Conservation (phyloP, 2,113 vertebrate species). For the Leptobrachium ailaonicum region DNA sequence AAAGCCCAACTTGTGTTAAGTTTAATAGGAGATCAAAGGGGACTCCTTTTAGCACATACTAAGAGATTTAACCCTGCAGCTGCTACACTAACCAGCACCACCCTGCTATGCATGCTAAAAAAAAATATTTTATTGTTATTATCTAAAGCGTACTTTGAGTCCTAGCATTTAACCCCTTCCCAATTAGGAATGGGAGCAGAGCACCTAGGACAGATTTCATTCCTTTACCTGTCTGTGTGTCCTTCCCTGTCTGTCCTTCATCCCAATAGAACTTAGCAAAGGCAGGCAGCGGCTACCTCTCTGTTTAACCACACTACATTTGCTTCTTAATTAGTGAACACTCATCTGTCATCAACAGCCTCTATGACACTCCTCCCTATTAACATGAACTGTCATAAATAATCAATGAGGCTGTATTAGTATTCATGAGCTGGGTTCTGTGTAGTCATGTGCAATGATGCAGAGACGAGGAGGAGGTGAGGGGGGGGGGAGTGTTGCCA, state of each 20-base stretch:
- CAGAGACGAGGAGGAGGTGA: conserved; percentile 61
- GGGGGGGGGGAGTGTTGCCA: conserved; percentile 83
- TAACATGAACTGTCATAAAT: conserved; percentile 85
- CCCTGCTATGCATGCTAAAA: too few relatives aligned
- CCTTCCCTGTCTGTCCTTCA: conserved; percentile 18
- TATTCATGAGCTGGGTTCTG: conserved; percentile 91
- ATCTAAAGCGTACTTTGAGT: too few relatives aligned
- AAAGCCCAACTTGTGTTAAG: too few relatives aligned
- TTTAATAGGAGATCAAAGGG: too few relatives aligned
- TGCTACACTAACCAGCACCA: too few relatives aligned
- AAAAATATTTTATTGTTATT: too few relatives aligned
- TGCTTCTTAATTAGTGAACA: conserved; percentile 85
- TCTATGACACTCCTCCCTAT: conserved; percentile 79
- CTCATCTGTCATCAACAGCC: conserved; percentile 73
- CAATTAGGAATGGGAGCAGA: too few relatives aligned
- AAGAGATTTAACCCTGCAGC: too few relatives aligned
- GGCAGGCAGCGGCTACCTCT: conserved; percentile 75
- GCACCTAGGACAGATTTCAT: conserved; percentile 7
- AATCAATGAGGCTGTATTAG: conserved; percentile 80
- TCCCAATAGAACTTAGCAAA: too few relatives aligned
- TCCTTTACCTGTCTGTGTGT: conserved; percentile 47
- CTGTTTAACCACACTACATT: conserved; percentile 84
- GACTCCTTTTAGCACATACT: too few relatives aligned
- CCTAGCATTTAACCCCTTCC: too few relatives aligned
- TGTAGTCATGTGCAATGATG: conserved; percentile 89